Evolutionary conservation across 2,797 vertebrate species (phyloP).

Genomic region (Bufotes viridis): DNA sequence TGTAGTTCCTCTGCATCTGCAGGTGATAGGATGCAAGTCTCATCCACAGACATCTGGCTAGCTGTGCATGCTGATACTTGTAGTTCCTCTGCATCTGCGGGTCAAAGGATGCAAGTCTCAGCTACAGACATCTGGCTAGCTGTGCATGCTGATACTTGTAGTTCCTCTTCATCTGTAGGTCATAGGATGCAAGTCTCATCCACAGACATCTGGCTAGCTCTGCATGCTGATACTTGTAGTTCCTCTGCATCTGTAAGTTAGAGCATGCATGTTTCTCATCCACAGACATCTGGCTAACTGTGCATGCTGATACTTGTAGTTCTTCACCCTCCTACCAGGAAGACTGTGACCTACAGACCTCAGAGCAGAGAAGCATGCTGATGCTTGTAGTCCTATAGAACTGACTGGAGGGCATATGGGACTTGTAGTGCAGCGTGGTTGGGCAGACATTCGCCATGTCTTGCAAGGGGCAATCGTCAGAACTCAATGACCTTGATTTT

Average conservation of each 20-base stretch:
- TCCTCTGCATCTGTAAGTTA: neutral
- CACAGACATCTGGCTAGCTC: neutral
- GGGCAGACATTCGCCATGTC: neutral
- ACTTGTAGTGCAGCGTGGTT: neutral
- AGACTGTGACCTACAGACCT: neutral
- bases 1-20: neutral
- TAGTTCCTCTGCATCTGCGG: neutral
- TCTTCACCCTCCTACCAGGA: neutral
- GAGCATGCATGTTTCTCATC: neutral
- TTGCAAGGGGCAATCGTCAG: neutral
- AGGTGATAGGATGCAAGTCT: neutral
- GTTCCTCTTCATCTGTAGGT: neutral
- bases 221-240: constrained; percentile 1
- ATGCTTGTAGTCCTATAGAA: neutral
- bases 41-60: neutral
- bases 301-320: constrained; percentile 7
- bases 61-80: neutral
- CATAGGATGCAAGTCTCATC: neutral
- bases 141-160: neutral
- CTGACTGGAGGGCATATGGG: neutral
- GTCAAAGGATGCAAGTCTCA: neutral
- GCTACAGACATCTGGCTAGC: neutral
- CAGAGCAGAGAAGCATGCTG: neutral
- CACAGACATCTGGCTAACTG: neutral
- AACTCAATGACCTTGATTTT: too few relatives aligned